phyloP scores from a whole-genome alignment of 1,140 invertebrate genomes.

The Tetranychus cinnabarinus region DNA sequence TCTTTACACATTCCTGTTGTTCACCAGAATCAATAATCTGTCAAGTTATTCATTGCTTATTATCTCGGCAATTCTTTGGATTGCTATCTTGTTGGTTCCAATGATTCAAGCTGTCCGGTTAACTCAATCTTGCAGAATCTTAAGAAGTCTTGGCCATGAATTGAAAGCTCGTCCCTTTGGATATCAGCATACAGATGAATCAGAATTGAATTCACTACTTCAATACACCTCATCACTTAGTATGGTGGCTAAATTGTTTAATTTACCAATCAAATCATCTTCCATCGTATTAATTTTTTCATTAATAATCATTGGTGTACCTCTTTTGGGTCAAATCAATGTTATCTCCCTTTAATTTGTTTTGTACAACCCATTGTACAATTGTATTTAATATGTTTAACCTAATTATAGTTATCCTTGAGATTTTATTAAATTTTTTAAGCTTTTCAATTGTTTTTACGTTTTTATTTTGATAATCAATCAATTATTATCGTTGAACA shows the following conservation, averaged over 20 bases:
- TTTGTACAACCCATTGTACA: too few species aligned
- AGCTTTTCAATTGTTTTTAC: too few species aligned
- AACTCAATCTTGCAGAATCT: constrained; percentile 40
- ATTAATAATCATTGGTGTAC: neutral
- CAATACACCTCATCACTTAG: constrained; percentile 44
- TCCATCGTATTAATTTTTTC: neutral
- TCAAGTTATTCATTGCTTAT: neutral
- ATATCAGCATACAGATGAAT: constrained; percentile 42
- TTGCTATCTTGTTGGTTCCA: constrained; percentile 1
- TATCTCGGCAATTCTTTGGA: constrained; percentile 1
- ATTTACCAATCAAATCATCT: constrained; percentile 5
- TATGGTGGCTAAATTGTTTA: constrained; percentile 42
- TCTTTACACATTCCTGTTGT: neutral
- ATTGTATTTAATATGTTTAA: too few species aligned
- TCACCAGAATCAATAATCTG: neutral
- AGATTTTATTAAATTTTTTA: too few species aligned
- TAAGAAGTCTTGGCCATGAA: constrained; percentile 45
- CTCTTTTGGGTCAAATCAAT: constrained; percentile 5
- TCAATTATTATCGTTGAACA: too few species aligned
- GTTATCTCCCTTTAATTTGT: constrained; percentile 17
- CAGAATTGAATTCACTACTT: constrained; percentile 47
- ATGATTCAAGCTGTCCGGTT: constrained; percentile 43
- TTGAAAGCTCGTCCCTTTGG: constrained; percentile 47
- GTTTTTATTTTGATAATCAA: too few species aligned
- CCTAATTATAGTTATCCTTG: too few species aligned